A percentile compares a stretch with the other conserved stretches of the same genome.
phyloP scores from a whole-genome alignment of 1,140 invertebrate species.

The Halyomorpha halys region DNA sequence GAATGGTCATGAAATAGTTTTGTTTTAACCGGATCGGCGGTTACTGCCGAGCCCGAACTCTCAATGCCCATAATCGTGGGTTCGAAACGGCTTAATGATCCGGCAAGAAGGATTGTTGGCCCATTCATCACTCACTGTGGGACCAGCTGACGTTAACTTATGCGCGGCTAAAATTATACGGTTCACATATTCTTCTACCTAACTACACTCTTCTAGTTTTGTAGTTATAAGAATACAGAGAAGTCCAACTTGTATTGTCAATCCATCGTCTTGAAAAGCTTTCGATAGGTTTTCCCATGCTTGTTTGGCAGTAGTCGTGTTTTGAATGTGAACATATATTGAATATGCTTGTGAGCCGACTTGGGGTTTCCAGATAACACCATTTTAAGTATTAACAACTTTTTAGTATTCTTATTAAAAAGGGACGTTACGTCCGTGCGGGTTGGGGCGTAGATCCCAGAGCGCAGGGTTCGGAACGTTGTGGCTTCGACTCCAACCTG shows the following conservation, averaged over 20 bases:
- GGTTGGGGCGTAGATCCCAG: too few species aligned
- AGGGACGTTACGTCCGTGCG: too few species aligned
- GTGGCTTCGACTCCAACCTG: too few species aligned
- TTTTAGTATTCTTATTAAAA: too few species aligned
- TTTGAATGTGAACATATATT: too few species aligned
- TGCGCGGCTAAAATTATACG: not conserved
- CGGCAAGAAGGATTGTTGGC: constrained; percentile 34
- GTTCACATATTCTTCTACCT: constrained; percentile 6
- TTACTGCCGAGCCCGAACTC: too few species aligned
- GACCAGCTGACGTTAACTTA: not conserved
- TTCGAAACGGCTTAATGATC: constrained; percentile 35
- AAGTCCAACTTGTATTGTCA: constrained; percentile 6
- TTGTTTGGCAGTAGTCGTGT: too few species aligned
- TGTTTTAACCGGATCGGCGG: constrained; percentile 23
- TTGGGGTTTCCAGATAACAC: too few species aligned
- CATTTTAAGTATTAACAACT: too few species aligned
- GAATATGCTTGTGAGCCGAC: too few species aligned
- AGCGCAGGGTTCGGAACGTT: too few species aligned
- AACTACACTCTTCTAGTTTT: not conserved
- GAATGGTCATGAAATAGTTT: constrained; percentile 35
- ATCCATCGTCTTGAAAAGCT: not conserved
- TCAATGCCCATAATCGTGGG: constrained; percentile 39
- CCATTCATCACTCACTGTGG: constrained; percentile 32
- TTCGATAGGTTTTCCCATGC: too few species aligned
- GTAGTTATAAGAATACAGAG: not conserved